phyloP scores from a whole-genome alignment of 2,888 invertebrate species.

The Mythimna impura region DNA sequence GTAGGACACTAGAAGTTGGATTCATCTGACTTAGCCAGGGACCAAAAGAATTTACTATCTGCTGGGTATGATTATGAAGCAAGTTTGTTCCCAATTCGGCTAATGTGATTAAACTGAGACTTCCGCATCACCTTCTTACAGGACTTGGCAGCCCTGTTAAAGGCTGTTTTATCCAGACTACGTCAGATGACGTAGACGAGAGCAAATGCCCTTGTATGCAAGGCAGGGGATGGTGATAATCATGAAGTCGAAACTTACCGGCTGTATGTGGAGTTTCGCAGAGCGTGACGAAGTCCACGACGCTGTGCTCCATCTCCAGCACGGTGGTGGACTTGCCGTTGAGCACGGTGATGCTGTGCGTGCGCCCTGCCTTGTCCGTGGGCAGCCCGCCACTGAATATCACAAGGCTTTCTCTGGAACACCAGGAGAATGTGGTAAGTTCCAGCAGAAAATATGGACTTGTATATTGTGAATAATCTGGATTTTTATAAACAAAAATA shows the following conservation, averaged over 20 bases:
- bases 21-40: too few relatives aligned
- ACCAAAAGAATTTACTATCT: too few relatives aligned
- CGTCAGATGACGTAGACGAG: background rate
- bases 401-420: conserved; percentile 96
- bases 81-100: background rate
- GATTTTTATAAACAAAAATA: background rate
- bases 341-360: conserved; percentile 98
- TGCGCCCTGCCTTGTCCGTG: conserved; percentile 96
- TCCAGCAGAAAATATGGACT: background rate
- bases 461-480: background rate
- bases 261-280: conserved; percentile 98
- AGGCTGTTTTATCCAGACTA: background rate
- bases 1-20: too few relatives aligned
- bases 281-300: conserved; percentile 98
- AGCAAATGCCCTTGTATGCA: background rate
- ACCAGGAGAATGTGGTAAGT: background rate
- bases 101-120: too few relatives aligned
- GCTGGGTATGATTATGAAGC: background rate
- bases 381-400: conserved; percentile 99
- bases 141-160: too few relatives aligned
- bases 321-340: conserved; percentile 99
- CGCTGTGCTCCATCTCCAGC: conserved; percentile 99
- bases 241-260: conserved; percentile 88
- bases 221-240: too few relatives aligned
- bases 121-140: too few relatives aligned